Base-by-base conservation (phyloP, 2,888 invertebrate species). In the Argyra leucocephala region DNA sequence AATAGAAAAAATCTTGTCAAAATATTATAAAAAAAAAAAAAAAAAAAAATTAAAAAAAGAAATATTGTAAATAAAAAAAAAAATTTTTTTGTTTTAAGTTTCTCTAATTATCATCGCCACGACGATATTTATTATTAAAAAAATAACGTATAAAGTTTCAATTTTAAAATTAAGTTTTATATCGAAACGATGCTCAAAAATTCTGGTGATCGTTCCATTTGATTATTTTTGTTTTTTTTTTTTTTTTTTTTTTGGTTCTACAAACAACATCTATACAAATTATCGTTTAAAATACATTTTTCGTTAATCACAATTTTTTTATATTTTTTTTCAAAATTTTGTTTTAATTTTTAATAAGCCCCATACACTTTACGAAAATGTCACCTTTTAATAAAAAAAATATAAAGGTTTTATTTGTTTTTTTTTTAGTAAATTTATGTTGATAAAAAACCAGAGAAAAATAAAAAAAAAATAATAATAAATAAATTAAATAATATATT, bases 131-230 rank as follows among this genome's bases (percentile, higher is more conserved):
- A 22, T 57, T 66, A 31, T 62, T 67, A 18, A 48, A 31, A 76
- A 76, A 76, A n/a, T n/a, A n/a, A n/a, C n/a, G n/a, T n/a, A n/a
- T n/a, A n/a, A n/a, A n/a, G n/a, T n/a, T n/a, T n/a, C n/a, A n/a
- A n/a, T n/a, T n/a, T n/a, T n/a, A n/a, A n/a, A n/a, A n/a, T n/a
- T n/a, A n/a, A n/a, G n/a, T n/a, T n/a, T n/a, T 76, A 77, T 76
- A 76, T 4, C 76, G 77, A 78, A 81, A 81, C 81, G 81, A 82
- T 80, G 77, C 79, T 81, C 79, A 81, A 82, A 82, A 82, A 82
- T 73, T 69, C 71, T 70, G 70, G 71, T 76, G 73, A 75, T 76
- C 76, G 76, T 76, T 73, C 66, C 67, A 66, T 65, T n/a, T n/a
- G n/a, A n/a, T n/a, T n/a, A n/a, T n/a, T n/a, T n/a, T n/a, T n/a